A percentile compares a stretch with the other conserved stretches of the same genome.
Conservation (phyloP, 1,140 invertebrate species). For the Parasteatoda tepidariorum region DNA sequence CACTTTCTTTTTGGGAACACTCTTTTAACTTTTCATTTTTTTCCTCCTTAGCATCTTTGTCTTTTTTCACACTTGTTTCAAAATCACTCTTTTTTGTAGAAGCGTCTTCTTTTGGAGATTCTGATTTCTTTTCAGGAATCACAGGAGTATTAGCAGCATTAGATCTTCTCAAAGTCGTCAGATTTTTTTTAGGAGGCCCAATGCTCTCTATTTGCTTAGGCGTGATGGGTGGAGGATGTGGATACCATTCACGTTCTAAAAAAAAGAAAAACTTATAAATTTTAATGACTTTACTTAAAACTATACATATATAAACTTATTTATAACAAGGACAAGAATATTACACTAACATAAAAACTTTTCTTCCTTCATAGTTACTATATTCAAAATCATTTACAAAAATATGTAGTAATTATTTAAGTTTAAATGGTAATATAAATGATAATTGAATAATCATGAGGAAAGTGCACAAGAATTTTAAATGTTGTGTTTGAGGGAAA, state of each 20-base stretch:
- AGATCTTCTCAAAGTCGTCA: conserved; percentile 68
- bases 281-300: no score
- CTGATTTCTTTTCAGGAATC: conserved; percentile 66
- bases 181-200: conserved; percentile 66
- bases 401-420: no score
- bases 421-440: no score
- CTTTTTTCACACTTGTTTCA: conserved; percentile 39
- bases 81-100: conserved; percentile 38
- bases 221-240: conserved; percentile 68
- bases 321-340: no score
- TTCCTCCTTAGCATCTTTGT: conserved; percentile 62
- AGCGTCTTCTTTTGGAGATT: conserved; percentile 65
- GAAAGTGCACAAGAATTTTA: no score
- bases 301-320: no score
- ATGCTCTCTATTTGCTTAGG: conserved; percentile 68
- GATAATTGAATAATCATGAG: no score
- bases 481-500: no score
- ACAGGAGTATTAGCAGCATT: conserved; percentile 65
- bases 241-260: conserved; percentile 49
- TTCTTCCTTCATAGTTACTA: no score
- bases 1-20: conserved; percentile 24
- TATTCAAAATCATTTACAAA: no score
- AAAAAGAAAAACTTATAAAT: neutral
- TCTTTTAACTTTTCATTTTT: conserved; percentile 59
- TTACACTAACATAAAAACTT: no score